phyloP scores from a whole-genome alignment of 2,113 vertebrate species.

The Calyptomena viridis region DNA sequence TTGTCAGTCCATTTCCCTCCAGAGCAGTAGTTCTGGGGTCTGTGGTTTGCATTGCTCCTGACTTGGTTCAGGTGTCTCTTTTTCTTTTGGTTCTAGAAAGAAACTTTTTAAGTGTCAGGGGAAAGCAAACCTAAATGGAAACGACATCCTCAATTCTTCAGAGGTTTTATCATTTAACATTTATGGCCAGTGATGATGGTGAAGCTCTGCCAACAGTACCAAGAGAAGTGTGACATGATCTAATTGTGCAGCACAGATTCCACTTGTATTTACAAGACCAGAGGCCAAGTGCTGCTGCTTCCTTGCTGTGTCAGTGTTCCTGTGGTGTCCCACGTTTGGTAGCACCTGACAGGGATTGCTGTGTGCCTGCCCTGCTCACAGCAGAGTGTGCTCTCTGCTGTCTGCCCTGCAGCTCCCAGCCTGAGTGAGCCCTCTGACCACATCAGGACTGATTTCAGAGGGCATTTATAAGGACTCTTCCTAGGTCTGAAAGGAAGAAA shows the following conservation, averaged over 20 bases:
- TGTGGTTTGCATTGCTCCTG: not conserved
- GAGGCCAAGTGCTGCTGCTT: not conserved
- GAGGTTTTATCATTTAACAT: not conserved
- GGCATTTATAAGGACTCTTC: not conserved
- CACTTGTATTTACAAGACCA: not conserved
- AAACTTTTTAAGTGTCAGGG: not conserved
- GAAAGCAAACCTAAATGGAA: not conserved
- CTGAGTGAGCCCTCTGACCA: fast-evolving
- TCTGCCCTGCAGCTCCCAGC: not conserved
- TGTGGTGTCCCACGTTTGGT: fast-evolving
- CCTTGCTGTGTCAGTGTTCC: not conserved
- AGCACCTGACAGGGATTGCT: too few relatives aligned
- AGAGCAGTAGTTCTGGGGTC: not conserved
- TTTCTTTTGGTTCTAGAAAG: not conserved
- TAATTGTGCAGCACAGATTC: not conserved
- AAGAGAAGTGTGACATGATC: not conserved
- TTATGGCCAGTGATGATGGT: not conserved
- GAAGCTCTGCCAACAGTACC: not conserved
- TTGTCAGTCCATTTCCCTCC: not conserved
- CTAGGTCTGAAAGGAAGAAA: too few relatives aligned
- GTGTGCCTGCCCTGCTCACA: too few relatives aligned
- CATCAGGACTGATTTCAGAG: not conserved
- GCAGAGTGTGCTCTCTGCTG: not conserved
- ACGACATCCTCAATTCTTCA: not conserved
- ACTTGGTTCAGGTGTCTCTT: not conserved